A percentile compares a stretch with the other conserved stretches of the same genome.
phyloP scores from a whole-genome alignment of 1,140 invertebrate genomes.

The Homalodisca vitripennis region DNA sequence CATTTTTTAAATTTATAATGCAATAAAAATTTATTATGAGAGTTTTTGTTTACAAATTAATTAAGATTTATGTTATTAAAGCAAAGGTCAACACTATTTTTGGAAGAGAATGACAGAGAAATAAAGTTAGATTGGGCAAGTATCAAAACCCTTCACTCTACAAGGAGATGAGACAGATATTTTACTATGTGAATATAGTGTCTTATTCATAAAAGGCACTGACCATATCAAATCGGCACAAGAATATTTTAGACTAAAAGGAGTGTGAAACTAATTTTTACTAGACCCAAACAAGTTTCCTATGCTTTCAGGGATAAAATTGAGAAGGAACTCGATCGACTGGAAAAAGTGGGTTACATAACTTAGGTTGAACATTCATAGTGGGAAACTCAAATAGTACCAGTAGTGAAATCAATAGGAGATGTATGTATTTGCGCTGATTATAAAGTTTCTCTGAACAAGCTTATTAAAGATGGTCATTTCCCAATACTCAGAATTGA shows the following conservation, averaged over 20 bases:
- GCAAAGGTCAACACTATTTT: no score
- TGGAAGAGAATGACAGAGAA: no score
- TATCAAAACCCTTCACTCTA: not conserved
- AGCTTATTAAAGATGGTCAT: not conserved
- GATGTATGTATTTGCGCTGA: constrained; percentile 52
- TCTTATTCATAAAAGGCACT: not conserved
- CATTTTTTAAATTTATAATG: no score
- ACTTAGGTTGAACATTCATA: constrained; percentile 46
- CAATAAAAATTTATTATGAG: no score
- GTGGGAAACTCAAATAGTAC: constrained; percentile 54
- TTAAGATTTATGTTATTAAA: no score
- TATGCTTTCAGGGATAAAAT: not conserved
- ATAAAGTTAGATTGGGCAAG: not conserved
- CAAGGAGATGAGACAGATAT: not conserved
- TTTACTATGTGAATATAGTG: not conserved
- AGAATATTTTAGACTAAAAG: not conserved
- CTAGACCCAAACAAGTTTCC: not conserved
- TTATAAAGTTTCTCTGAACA: constrained; percentile 1
- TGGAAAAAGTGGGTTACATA: constrained; percentile 31
- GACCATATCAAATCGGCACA: not conserved
- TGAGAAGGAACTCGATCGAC: not conserved
- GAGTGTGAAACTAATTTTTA: not conserved
- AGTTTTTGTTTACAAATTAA: not conserved
- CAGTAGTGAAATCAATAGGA: constrained; percentile 51
- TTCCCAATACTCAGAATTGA: not conserved